Conservation (phyloP, 2,113 vertebrate species). For the Empidonax alnorum region DNA sequence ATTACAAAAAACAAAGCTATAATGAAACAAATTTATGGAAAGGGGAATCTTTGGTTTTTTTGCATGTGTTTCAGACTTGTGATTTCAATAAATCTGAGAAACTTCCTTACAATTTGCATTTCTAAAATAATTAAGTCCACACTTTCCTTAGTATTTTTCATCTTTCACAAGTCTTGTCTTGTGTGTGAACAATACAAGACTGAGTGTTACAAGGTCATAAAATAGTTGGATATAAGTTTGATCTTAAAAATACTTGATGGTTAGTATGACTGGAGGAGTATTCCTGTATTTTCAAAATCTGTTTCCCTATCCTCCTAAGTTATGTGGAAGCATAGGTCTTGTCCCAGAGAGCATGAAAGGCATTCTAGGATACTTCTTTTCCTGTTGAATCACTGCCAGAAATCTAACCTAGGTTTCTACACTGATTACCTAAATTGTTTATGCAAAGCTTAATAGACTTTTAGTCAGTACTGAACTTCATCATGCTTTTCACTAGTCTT, state of each 20-base stretch:
- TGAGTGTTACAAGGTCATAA: not conserved
- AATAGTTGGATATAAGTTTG: not conserved
- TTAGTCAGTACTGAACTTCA: conserved; percentile 8
- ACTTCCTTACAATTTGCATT: not conserved
- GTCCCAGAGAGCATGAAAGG: not conserved
- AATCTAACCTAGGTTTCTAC: conserved; percentile 24
- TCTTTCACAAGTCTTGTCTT: not conserved
- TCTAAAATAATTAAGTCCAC: not conserved
- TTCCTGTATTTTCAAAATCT: not conserved
- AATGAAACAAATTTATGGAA: not conserved
- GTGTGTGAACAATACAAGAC: not conserved
- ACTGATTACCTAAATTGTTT: conserved; percentile 42
- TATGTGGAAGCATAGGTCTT: not conserved
- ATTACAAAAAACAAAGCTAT: not conserved
- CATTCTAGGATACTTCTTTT: conserved; percentile 16
- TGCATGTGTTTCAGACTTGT: not conserved
- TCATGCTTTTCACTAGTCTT: not conserved
- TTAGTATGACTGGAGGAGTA: not conserved
- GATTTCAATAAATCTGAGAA: not conserved
- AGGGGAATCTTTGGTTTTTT: not conserved
- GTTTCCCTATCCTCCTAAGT: not conserved
- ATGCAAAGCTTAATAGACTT: not conserved
- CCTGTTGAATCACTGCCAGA: conserved; percentile 2
- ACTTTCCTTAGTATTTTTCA: not conserved
- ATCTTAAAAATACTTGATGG: not conserved